These are phyloP conservation scores for Odontomyia ornata DNA, from an alignment of 2,888 invertebrate species.

Conservation along the genomic window DNA sequence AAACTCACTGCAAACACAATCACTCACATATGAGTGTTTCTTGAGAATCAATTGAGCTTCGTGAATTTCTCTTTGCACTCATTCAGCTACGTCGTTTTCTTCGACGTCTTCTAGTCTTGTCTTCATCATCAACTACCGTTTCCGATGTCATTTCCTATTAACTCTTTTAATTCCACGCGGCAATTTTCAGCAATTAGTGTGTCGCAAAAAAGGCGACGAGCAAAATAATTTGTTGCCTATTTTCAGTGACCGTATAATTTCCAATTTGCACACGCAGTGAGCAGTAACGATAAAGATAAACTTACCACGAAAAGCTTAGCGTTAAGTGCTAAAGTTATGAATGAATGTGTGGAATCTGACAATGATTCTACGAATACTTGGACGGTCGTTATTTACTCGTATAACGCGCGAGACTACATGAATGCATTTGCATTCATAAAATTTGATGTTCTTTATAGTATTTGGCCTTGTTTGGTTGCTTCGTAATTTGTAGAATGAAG, in stretches of 20 bases:
- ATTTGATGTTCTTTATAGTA: neutral
- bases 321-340: neutral
- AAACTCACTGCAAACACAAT: neutral
- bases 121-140: neutral
- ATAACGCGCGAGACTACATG: neutral
- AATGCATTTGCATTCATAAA: neutral
- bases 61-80: neutral
- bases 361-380: neutral
- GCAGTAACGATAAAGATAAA: too few species aligned
- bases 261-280: neutral
- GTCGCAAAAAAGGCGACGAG: neutral
- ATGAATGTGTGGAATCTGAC: neutral
- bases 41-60: neutral
- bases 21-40: neutral
- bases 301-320: neutral
- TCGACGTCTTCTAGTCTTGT: too few species aligned
- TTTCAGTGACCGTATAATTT: neutral
- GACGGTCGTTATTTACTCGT: neutral
- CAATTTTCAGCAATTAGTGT: neutral
- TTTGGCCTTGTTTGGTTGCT: neutral
- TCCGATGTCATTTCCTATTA: slow-evolving; percentile 8
- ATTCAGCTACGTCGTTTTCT: too few species aligned
- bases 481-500: too few species aligned
- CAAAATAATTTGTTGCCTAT: neutral
- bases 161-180: neutral